These are phyloP conservation scores for Drosophila guanche DNA, from an alignment of 1,140 invertebrate genomes.

Conservation along the genomic window DNA sequence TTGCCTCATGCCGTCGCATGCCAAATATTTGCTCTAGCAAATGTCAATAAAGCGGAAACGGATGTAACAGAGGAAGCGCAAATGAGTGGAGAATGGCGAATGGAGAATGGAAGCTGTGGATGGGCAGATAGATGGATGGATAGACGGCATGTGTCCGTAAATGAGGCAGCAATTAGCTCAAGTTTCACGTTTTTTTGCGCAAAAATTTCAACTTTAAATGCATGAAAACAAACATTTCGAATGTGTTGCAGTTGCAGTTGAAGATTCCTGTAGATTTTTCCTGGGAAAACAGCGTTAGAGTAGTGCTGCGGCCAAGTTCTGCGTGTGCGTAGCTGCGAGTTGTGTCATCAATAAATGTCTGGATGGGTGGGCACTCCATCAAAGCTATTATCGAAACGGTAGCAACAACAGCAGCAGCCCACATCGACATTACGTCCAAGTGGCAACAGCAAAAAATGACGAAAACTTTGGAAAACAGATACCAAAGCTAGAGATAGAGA, in stretches of 20 bases:
- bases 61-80: not conserved
- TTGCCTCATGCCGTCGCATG: slow-evolving; percentile 59
- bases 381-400: slow-evolving; percentile 44
- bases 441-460: slow-evolving; percentile 2
- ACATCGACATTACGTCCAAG: not conserved
- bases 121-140: slow-evolving; percentile 11
- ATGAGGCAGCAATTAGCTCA: not conserved
- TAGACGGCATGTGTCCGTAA: not conserved
- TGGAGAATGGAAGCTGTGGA: slow-evolving; percentile 24
- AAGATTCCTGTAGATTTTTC: too few species aligned
- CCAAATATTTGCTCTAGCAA: slow-evolving; percentile 64
- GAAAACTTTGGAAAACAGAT: not conserved
- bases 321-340: slow-evolving; percentile 34
- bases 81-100: slow-evolving; percentile 11
- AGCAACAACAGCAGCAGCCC: slow-evolving; percentile 12
- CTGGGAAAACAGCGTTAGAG: too few species aligned
- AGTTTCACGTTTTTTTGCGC: too few species aligned
- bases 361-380: slow-evolving; percentile 53
- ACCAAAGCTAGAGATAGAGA: not conserved
- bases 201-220: too few species aligned
- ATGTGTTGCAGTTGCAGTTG: too few species aligned
- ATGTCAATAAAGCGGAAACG: slow-evolving; percentile 58
- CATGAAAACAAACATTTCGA: too few species aligned
- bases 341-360: slow-evolving; percentile 68
- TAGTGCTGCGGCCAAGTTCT: slow-evolving; percentile 33